Evolutionary conservation across 2,113 vertebrate genomes (phyloP).

Genomic region (Pelobates fuscus): DNA sequence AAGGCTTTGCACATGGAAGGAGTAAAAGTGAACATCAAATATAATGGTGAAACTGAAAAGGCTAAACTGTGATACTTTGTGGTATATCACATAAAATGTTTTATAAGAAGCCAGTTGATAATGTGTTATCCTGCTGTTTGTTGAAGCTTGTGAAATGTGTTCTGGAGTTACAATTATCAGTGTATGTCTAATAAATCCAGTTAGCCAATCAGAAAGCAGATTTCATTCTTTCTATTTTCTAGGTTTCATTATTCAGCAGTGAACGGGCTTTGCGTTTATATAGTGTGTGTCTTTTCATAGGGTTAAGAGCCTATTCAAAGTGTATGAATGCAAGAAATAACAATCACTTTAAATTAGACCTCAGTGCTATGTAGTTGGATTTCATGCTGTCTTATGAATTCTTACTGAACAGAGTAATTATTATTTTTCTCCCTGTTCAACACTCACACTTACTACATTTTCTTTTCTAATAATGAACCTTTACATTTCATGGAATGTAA

Average conservation of each 20-base stretch:
- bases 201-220: conserved; percentile 12
- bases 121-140: neutral
- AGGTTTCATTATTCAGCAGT: conserved; percentile 31
- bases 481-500: conserved; percentile 53
- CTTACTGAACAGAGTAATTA: conserved; percentile 42
- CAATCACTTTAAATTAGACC: conserved; percentile 48
- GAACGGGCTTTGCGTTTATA: conserved; percentile 43
- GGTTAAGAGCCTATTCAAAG: conserved; percentile 39
- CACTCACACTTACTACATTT: conserved; percentile 44
- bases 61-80: no score
- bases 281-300: conserved; percentile 39
- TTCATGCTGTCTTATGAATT: conserved; percentile 47
- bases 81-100: no score
- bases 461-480: conserved; percentile 46
- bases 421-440: conserved; percentile 49
- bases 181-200: neutral
- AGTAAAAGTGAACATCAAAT: no score
- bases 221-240: conserved; percentile 21
- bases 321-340: conserved; percentile 36
- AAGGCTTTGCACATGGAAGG: no score
- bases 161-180: conserved; percentile 4
- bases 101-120: no score
- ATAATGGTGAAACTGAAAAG: no score
- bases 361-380: conserved; percentile 29
- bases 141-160: conserved; percentile 16